Percentiles rank a stretch among this genome's conserved stretches.
Conservation (phyloP, 2,888 invertebrate species). For the Psococerastis gibbosa region DNA sequence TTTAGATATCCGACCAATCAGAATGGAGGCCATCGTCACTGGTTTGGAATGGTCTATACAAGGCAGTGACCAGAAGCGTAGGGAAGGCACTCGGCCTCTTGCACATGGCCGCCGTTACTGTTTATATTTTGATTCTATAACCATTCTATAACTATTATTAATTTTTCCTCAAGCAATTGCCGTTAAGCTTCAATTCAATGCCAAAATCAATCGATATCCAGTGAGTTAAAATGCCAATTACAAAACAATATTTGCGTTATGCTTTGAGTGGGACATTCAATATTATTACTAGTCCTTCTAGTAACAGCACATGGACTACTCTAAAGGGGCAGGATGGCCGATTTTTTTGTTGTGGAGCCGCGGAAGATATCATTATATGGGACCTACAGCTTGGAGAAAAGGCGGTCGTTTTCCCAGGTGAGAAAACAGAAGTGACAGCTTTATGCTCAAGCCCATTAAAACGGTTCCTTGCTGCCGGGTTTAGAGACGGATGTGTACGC, state of each 20-base stretch:
- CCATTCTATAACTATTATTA: too few relatives aligned
- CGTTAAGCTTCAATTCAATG: too few relatives aligned
- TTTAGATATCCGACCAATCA: too few relatives aligned
- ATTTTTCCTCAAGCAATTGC: too few relatives aligned
- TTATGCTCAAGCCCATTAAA: constrained; percentile 58
- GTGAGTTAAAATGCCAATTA: constrained; percentile 71
- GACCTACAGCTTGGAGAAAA: constrained; percentile 73
- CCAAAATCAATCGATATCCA: background rate
- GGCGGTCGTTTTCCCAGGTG: constrained; percentile 60
- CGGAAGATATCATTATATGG: constrained; percentile 88
- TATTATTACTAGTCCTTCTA: constrained; percentile 59
- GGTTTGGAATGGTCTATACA: too few relatives aligned
- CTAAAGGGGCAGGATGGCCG: constrained; percentile 58
- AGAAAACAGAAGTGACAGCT: constrained; percentile 58
- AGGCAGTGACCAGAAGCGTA: too few relatives aligned
- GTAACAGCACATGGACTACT: constrained; percentile 64
- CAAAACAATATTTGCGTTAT: constrained; percentile 88
- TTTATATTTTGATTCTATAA: too few relatives aligned
- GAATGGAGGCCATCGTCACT: too few relatives aligned
- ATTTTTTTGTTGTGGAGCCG: constrained; percentile 78
- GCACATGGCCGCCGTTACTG: too few relatives aligned
- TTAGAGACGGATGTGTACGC: constrained; percentile 71
- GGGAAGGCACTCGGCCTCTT: too few relatives aligned
- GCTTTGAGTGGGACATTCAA: constrained; percentile 69
- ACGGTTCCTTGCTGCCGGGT: constrained; percentile 73